phyloP scores from a whole-genome alignment of 2,113 vertebrate genomes.

The Platichthys stellatus region DNA sequence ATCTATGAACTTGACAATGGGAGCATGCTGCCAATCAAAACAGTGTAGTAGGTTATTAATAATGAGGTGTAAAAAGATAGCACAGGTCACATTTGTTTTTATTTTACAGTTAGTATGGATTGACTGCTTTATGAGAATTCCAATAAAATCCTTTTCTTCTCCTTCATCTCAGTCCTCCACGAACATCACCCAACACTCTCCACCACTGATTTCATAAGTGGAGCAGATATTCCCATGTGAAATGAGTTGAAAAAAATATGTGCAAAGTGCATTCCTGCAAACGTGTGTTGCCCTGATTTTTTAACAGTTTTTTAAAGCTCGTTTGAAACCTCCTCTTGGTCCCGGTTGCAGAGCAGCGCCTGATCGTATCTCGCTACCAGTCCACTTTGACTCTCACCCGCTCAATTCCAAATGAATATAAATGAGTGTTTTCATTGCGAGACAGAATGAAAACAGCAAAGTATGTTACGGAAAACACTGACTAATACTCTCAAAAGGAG shows the following conservation, averaged over 20 bases:
- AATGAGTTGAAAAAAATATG: slow-evolving; percentile 66
- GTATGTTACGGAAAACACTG: slow-evolving; percentile 80
- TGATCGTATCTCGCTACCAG: slow-evolving; percentile 71
- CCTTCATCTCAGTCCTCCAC: slow-evolving; percentile 26
- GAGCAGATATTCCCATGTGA: slow-evolving; percentile 73
- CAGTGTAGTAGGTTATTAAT: slow-evolving; percentile 35
- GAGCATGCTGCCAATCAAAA: slow-evolving; percentile 39
- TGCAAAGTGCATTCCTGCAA: slow-evolving; percentile 65
- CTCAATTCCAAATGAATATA: slow-evolving; percentile 78
- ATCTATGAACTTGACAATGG: slow-evolving; percentile 28
- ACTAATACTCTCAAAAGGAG: slow-evolving; percentile 66
- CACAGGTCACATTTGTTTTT: slow-evolving; percentile 29
- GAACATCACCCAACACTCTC: slow-evolving; percentile 68
- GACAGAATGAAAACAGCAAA: slow-evolving; percentile 75
- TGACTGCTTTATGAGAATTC: slow-evolving; percentile 46
- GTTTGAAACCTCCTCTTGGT: slow-evolving; percentile 43
- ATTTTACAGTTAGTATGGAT: slow-evolving; percentile 36
- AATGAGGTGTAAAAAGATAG: slow-evolving; percentile 40
- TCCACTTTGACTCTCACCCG: slow-evolving; percentile 68
- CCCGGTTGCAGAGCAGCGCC: slow-evolving; percentile 40
- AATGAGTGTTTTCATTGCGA: slow-evolving; percentile 83
- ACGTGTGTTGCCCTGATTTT: slow-evolving; percentile 55
- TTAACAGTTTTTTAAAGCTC: not conserved
- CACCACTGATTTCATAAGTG: slow-evolving; percentile 53
- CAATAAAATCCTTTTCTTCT: slow-evolving; percentile 56